Conservation (phyloP, 2,113 vertebrate genomes). For the Cyprinodon brontotheroides region DNA sequence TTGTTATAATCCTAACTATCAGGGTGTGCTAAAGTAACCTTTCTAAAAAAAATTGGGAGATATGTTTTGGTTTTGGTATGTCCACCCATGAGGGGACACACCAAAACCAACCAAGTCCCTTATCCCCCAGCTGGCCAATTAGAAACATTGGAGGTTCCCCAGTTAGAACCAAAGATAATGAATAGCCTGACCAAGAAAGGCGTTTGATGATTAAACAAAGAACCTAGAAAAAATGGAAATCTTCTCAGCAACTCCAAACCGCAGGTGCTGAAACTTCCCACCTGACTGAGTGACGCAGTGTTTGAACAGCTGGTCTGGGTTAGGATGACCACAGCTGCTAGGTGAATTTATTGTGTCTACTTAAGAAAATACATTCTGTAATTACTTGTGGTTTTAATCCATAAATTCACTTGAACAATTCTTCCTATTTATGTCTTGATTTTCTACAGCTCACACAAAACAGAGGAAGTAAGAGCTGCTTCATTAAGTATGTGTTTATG, state of each 20-base stretch:
- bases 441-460: background rate
- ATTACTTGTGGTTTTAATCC: constrained; percentile 11
- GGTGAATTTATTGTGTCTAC: constrained; percentile 18
- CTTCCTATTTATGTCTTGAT: background rate
- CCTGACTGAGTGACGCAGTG: constrained; percentile 16
- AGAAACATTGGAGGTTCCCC: background rate
- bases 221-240: constrained; percentile 11
- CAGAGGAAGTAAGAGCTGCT: background rate
- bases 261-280: constrained; percentile 3
- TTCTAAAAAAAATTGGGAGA: too few species aligned
- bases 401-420: background rate
- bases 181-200: background rate
- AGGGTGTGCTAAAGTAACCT: too few species aligned
- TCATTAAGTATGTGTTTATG: background rate
- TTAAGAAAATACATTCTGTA: constrained; percentile 8
- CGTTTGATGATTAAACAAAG: background rate
- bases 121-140: background rate
- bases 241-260: background rate
- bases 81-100: background rate
- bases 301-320: constrained; percentile 42
- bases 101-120: background rate
- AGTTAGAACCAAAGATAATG: background rate
- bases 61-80: background rate
- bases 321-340: constrained; percentile 29
- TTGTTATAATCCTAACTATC: too few species aligned